Evolutionary conservation across 2,797 vertebrate species (phyloP), one percentile per base, ranked within the genome.

Genomic region (Mallotus villosus): DNA sequence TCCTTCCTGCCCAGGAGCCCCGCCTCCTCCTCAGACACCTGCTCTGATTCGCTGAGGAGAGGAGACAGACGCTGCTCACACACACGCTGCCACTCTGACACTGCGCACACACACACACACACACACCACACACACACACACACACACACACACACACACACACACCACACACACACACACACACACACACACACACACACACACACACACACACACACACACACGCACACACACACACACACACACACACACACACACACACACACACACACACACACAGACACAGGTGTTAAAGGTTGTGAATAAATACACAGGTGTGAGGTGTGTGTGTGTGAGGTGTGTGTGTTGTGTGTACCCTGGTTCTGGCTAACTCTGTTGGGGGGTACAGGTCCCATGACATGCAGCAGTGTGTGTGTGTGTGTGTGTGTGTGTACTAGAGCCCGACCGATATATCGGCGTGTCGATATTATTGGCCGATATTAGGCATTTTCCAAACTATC

Each of bases 21-120:
- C 0, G 93, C 93, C 63, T 94, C 94, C 1, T 95, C 94, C 66
- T 94, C 93, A 0, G 92, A 90, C 1, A 94, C 89, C 0, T 81
- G 90, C 80, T 97, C 95, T 0, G 92, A 90, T 0, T 93, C 91
- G 0, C 92, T 94, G 60, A 95, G 87, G 19, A 97, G 74, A 0
- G 94, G 93, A 1, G 90, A 83, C 80, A 97, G 87, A 76, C 95
- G 95, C 83, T 97, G 94, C 88, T 97, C 95, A 57, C 95, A 95
- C 2, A 93, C 93, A 88, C 91, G 94, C 87, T 95, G 93, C 86
- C 95, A 96, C 74, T 97, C 95, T 0, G 85, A 71, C 70, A 95
- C 94, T 95, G 74, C 3, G 19, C 1, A 34, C 32, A 65, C 32
- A 62, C 60, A 62, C 60, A 61, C 58, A 25, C 58, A 60, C 58